These are phyloP conservation scores for Xenopus petersii DNA, from an alignment of 2,797 vertebrate species.

Conservation along the genomic window DNA sequence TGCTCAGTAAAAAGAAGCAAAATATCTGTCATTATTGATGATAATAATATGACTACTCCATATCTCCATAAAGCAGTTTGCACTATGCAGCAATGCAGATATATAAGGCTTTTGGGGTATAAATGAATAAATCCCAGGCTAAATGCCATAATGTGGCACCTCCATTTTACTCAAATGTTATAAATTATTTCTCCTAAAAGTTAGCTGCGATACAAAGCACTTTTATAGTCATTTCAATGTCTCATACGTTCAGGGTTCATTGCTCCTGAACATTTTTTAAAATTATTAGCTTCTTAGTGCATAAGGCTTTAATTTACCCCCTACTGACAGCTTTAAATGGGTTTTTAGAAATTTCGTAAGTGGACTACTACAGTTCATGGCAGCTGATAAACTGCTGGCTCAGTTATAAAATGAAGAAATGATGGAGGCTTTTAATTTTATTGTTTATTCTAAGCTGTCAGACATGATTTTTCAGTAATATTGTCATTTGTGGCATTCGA, in stretches of 20 bases:
- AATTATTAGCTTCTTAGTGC: conserved; percentile 70
- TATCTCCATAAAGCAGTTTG: no score
- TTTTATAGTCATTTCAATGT: conserved; percentile 58
- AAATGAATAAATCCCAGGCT: no score
- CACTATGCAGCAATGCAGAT: no score
- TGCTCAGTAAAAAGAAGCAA: no score
- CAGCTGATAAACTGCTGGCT: conserved; percentile 43
- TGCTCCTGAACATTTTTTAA: conserved; percentile 68
- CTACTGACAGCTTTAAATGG: conserved; percentile 62
- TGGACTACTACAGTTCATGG: conserved; percentile 48
- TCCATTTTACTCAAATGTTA: conserved; percentile 11
- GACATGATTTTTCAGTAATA: conserved; percentile 5
- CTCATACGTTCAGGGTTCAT: conserved; percentile 68
- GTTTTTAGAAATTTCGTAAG: conserved; percentile 66
- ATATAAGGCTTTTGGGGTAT: no score
- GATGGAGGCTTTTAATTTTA: conserved; percentile 30
- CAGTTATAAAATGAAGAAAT: conserved; percentile 34
- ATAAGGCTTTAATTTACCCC: conserved; percentile 70
- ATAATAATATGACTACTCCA: no score
- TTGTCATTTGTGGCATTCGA: not conserved
- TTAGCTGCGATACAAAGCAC: conserved; percentile 53
- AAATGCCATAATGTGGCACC: not conserved
- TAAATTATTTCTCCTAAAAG: conserved; percentile 48
- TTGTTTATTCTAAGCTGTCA: conserved; percentile 9
- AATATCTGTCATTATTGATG: no score